Base-by-base conservation (phyloP, 2,888 invertebrate species). In the Heliconius charithonia region DNA sequence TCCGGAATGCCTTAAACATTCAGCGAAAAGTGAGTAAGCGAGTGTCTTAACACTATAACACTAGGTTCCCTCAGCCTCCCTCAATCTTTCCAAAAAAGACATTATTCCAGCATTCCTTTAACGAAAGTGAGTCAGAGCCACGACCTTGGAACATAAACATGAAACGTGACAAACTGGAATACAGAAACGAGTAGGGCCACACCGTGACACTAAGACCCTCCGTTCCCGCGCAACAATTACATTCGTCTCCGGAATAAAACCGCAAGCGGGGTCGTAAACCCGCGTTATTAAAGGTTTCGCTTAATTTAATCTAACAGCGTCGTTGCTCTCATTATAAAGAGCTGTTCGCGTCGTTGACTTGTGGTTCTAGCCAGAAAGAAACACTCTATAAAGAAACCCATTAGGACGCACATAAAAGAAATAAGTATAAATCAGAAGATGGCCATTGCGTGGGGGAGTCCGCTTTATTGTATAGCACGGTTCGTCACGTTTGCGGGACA, bases 401-500 rank as follows among this genome's bases (percentile, higher is more conserved):
- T 93, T 93, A 89, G 89, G 85, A 87, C 22, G 89, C 87, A 90
- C 92, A 93, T 93, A 93, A 94, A 93, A 93, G 92, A 92, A 93
- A 92, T 90, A 91, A 90, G 90, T 91, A 93, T 94, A 93, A 94
- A 93, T 94, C 93, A 92, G 93, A 90, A 86, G 86, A 86, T 89
- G 87, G 88, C 93, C 91, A 93, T 94, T 94, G 93, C 89, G 84
- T 88, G 87, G 86, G 87, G 87, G 85, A 89, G 86, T 87, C 86
- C 87, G 86, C 89, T 89, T 91, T 93, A 92, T 93, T 92, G 91
- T 92, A 65, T 74, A 41, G 86, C 88, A 85, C 89, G 88, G 90
- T 90, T 87, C 87, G 90, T 91, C 91, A 92, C 91, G 91, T 92
- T 92, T 91, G 88, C 89, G 85, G 86, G 88, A 91, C 88, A 86